phyloP scores from a whole-genome alignment of 2,113 vertebrate species.

The Pontoporia blainvillei region DNA sequence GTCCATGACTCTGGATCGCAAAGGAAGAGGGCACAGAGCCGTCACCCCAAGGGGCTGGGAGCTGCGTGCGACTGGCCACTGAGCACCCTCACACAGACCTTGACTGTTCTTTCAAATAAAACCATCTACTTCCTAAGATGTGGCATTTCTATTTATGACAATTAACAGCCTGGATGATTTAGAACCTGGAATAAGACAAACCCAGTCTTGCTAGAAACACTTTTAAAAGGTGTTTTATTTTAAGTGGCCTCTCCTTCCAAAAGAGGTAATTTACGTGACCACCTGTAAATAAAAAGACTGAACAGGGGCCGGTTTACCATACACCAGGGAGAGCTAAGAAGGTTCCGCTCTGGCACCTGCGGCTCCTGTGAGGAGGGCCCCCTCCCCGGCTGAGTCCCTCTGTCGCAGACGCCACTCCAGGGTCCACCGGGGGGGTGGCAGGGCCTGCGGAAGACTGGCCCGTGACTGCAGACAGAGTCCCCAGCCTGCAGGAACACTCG shows the following conservation, averaged over 20 bases:
- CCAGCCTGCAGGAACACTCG: neutral
- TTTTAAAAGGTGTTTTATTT: neutral
- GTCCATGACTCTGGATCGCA: conserved; percentile 89
- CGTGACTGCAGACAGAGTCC: neutral
- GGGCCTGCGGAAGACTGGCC: neutral
- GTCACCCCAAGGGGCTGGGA: neutral
- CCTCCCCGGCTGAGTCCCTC: neutral
- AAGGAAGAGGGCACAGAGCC: neutral
- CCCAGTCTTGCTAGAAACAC: neutral
- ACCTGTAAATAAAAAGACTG: neutral
- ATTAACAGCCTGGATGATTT: neutral
- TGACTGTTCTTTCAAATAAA: neutral
- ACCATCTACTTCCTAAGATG: neutral
- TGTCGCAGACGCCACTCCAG: fast-evolving
- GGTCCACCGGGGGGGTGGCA: too few relatives aligned
- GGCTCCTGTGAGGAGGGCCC: neutral
- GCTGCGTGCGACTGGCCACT: fast-evolving
- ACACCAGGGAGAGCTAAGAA: neutral
- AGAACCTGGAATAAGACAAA: neutral
- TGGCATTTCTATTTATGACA: neutral
- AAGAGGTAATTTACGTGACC: neutral
- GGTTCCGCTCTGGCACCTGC: fast-evolving
- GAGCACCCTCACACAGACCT: too few relatives aligned
- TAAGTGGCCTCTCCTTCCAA: neutral
- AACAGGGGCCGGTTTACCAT: neutral